Evolutionary conservation across 2,113 vertebrate species (phyloP), one percentile per base, ranked within the genome.

Genomic region (Lichenostomus cassidix): DNA sequence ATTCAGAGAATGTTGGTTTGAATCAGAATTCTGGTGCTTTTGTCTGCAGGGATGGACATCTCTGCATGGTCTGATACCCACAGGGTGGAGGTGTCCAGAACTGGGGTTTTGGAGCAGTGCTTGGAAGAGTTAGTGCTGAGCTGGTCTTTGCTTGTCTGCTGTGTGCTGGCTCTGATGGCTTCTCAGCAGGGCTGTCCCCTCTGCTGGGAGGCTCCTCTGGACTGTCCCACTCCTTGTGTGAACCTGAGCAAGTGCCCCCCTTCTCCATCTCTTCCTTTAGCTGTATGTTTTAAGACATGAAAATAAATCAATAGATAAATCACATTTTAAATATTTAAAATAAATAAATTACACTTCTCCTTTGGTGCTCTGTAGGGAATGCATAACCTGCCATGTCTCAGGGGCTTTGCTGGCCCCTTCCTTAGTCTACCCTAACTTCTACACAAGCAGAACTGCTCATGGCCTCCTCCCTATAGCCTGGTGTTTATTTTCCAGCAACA

Each of bases 341-440:
- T 49, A 49, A 49, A 49, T 49, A 49, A 49, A 49, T 12, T 12
- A 12, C 21, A 23, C 47, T 49, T 49, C 23, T 27, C 50, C 76
- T 28, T 23, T n/a, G 64, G 18, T 24, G 79, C 69, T 11, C 59
- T 29, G 47, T 22, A 20, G 49, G n/a, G 31, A 84, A 42, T 9
- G 13, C 44, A 16, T 7, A 73, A 6, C 44, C 84, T 41, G 44
- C 10, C 0, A 0, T 6, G 18, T 64, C 53, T 22, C 24, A 8
- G 47, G 22, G 11, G 15, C 19, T 76, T 63, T n/a, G 25, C 2
- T 9, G 3, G 14, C 5, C 65, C 60, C 27, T 47, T 55, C 52
- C 58, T 56, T 49, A 42, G 53, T 7, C 31, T 7, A 4, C 21
- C 20, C 49, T 23, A 58, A 28, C 39, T 59, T 7, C 39, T 16